phyloP scores from a whole-genome alignment of 2,888 invertebrate species.

The Spilosoma lubricipeda region DNA sequence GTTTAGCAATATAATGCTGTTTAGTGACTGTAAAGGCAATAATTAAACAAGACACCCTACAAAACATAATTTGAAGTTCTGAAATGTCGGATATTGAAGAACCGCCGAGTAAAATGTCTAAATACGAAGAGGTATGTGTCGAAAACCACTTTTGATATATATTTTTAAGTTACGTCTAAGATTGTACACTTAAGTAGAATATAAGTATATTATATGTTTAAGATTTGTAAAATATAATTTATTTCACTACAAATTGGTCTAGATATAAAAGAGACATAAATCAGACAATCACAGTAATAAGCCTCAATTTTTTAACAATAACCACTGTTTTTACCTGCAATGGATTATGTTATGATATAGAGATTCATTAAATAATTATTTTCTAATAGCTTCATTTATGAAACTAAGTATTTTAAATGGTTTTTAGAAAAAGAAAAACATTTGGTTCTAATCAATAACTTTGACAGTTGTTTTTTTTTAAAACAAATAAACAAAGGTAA shows the following conservation, averaged over 20 bases:
- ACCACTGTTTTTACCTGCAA: background rate
- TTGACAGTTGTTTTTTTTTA: background rate
- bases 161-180: background rate
- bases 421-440: background rate
- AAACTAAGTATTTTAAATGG: background rate
- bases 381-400: background rate
- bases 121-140: constrained; percentile 53
- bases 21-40: constrained; percentile 12
- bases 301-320: background rate
- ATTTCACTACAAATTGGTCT: too few species aligned
- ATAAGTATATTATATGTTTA: too few species aligned
- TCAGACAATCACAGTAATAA: background rate
- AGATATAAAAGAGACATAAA: too few species aligned
- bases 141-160: background rate
- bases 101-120: constrained; percentile 68
- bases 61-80: constrained; percentile 19
- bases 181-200: background rate
- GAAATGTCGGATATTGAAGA: constrained; percentile 71
- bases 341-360: background rate
- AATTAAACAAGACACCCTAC: constrained; percentile 11
- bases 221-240: too few species aligned
- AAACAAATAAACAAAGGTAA: background rate
- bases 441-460: background rate
- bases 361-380: background rate
- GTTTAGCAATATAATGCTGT: constrained; percentile 22